Evolutionary conservation across 2,113 vertebrate species (phyloP).

Genomic region (Podarcis raffonei): DNA sequence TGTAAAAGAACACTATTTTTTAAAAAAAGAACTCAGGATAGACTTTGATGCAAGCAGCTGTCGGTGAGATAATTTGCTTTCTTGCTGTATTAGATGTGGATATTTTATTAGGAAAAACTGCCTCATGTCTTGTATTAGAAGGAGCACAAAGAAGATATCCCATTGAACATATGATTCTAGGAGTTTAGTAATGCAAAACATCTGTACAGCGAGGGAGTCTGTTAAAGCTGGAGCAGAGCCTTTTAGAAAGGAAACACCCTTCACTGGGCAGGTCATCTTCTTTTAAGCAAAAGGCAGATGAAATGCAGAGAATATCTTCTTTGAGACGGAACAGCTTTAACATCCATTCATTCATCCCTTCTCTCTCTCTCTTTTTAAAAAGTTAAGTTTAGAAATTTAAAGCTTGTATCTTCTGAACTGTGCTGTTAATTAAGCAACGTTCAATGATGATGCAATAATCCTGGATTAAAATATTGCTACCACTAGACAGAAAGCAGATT

Average conservation of each 20-base stretch:
- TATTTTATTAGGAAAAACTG: constrained; percentile 79
- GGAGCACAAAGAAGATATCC: constrained; percentile 71
- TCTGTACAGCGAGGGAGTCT: constrained; percentile 63
- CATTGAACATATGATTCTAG: constrained; percentile 68
- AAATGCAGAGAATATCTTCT: constrained; percentile 14
- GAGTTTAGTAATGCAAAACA: constrained; percentile 79
- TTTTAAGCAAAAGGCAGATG: not conserved
- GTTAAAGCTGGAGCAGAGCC: constrained; percentile 50
- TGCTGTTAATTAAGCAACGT: not conserved
- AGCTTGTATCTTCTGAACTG: not conserved
- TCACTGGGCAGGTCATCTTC: constrained; percentile 37
- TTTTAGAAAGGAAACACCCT: constrained; percentile 45
- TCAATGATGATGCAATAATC: not conserved
- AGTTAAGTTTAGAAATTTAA: constrained; percentile 1
- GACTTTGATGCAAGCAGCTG: constrained; percentile 52
- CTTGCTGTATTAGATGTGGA: constrained; percentile 62
- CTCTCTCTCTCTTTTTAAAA: not conserved
- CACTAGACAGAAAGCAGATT: not conserved
- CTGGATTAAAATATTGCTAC: not conserved
- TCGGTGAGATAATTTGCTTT: constrained; percentile 72
- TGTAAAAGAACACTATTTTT: not conserved
- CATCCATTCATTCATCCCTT: not conserved
- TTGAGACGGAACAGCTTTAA: constrained; percentile 20
- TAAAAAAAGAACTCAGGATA: not conserved
- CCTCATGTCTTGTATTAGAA: constrained; percentile 78